Conservation (phyloP, 2,113 vertebrate genomes). For the Lathamus discolor region DNA sequence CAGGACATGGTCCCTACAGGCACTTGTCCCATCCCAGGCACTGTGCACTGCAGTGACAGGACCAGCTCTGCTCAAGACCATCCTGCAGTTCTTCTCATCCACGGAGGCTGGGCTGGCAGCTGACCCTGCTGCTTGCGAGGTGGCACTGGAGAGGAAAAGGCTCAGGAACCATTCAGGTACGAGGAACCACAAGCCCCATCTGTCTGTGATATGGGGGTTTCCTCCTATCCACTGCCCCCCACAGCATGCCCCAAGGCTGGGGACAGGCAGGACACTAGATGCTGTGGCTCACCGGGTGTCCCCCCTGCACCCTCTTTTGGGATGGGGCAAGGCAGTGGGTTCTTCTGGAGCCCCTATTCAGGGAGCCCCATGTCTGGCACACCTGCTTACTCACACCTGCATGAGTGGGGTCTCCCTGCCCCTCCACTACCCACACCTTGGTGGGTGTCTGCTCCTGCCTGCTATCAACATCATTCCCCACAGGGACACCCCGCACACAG, state of each 20-base stretch:
- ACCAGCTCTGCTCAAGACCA: constrained; percentile 87
- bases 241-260: rapidly evolving
- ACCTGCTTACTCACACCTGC: neutral
- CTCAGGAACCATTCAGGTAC: neutral
- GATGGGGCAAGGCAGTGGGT: rapidly evolving
- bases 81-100: constrained; percentile 89
- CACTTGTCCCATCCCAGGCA: constrained; percentile 58
- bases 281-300: no score
- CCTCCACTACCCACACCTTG: rapidly evolving
- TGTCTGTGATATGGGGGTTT: neutral
- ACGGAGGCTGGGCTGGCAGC: constrained; percentile 51
- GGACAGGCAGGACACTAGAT: neutral
- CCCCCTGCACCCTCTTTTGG: neutral
- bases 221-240: neutral
- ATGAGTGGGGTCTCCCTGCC: neutral
- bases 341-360: neutral
- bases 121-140: neutral
- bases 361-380: neutral
- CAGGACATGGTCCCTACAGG: rapidly evolving
- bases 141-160: neutral
- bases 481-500: neutral
- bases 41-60: constrained; percentile 87
- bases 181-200: neutral
- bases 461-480: rapidly evolving
- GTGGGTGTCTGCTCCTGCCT: neutral